phyloP scores from a whole-genome alignment of 1,140 invertebrate genomes.

The Mycetomoellerius zeteki region DNA sequence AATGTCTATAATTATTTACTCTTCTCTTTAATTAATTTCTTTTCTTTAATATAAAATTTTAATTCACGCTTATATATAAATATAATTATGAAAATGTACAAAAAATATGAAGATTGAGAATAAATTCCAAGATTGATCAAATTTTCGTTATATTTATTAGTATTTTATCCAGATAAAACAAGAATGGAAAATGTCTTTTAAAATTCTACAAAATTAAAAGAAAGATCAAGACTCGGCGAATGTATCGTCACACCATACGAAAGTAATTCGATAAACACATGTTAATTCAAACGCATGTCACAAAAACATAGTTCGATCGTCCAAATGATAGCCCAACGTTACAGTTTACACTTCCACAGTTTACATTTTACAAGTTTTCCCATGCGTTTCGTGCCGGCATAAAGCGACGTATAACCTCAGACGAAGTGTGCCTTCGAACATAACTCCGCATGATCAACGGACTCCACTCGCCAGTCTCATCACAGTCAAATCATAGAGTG shows the following conservation, averaged over 20 bases:
- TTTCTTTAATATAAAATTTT: not conserved
- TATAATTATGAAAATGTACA: not conserved
- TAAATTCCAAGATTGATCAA: not conserved
- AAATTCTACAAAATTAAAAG: not conserved
- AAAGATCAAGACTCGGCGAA: not conserved
- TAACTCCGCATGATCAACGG: constrained; percentile 56
- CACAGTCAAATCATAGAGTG: constrained; percentile 55
- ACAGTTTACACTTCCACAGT: constrained; percentile 59
- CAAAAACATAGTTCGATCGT: constrained; percentile 8
- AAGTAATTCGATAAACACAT: constrained; percentile 25
- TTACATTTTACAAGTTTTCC: constrained; percentile 67
- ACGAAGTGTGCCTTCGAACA: constrained; percentile 49
- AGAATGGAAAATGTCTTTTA: not conserved
- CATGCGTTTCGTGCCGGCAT: constrained; percentile 47
- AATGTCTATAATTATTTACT: too few species aligned
- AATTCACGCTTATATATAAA: not conserved
- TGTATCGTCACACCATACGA: not conserved
- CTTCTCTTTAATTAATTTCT: not conserved
- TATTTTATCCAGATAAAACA: not conserved
- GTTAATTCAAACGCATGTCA: not conserved
- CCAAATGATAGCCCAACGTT: constrained; percentile 10
- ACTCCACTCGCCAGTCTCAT: constrained; percentile 19
- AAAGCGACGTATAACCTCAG: constrained; percentile 58
- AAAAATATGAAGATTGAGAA: not conserved
- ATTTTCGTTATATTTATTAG: not conserved